These are phyloP conservation scores for Idaea straminata DNA, from an alignment of 2,888 invertebrate species.

Conservation along the genomic window DNA sequence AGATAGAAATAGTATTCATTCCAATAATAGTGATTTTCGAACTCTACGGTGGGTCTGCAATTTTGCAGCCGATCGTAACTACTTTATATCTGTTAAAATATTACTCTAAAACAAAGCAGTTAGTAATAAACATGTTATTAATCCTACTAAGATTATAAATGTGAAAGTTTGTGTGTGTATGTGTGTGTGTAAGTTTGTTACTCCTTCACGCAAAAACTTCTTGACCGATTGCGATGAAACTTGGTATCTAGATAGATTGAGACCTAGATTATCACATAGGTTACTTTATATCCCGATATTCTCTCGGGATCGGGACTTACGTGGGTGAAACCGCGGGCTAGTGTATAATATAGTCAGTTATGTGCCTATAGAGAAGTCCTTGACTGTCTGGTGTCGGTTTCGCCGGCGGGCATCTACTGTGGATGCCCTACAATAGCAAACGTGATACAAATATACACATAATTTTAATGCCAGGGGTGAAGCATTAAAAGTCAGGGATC, in stretches of 20 bases:
- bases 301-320: too few relatives aligned
- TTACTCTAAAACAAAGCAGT: background rate
- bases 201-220: too few relatives aligned
- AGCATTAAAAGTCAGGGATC: conserved; percentile 81
- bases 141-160: background rate
- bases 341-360: conserved; percentile 22
- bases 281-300: too few relatives aligned
- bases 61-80: background rate
- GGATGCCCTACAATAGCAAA: conserved; percentile 78
- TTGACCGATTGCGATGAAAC: too few relatives aligned
- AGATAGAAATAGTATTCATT: background rate
- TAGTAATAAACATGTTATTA: background rate
- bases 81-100: background rate
- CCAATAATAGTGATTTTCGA: background rate
- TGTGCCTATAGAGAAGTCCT: conserved; percentile 57
- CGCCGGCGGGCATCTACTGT: conserved; percentile 44
- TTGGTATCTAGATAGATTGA: too few relatives aligned
- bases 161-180: too few relatives aligned
- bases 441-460: conserved; percentile 80
- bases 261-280: too few relatives aligned
- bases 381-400: conserved; percentile 64
- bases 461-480: conserved; percentile 79
- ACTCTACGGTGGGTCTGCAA: background rate
- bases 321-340: background rate
- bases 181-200: too few relatives aligned